These are phyloP conservation scores for Salticus scenicus DNA, from an alignment of 2,888 invertebrate genomes.

Conservation along the genomic window DNA sequence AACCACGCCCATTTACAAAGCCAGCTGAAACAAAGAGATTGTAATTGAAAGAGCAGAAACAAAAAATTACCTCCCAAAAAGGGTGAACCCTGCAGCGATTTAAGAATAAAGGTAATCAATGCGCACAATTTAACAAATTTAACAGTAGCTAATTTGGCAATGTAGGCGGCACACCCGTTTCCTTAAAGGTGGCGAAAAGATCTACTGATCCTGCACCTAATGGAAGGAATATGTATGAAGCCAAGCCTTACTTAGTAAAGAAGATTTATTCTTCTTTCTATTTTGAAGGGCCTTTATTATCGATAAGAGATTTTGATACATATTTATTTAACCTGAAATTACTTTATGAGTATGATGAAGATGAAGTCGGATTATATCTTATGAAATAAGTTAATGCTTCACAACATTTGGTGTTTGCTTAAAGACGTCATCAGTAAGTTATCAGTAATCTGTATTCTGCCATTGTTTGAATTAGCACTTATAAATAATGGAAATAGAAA, in stretches of 20 bases:
- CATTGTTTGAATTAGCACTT: no score
- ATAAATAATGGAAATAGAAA: no score
- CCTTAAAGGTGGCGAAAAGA: conserved; percentile 15
- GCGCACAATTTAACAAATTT: conserved; percentile 40
- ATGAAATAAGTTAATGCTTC: no score
- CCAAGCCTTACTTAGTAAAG: conserved; percentile 18
- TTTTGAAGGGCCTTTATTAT: conserved; percentile 14
- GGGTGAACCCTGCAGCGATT: conserved; percentile 28
- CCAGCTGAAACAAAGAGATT: neutral
- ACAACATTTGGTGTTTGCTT: no score
- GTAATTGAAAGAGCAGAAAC: conserved; percentile 1
- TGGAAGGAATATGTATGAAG: conserved; percentile 57
- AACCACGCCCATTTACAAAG: conserved; percentile 11
- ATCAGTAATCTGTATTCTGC: no score
- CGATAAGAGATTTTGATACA: conserved; percentile 43
- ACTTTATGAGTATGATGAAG: neutral
- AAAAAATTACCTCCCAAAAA: conserved; percentile 22
- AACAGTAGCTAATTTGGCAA: conserved; percentile 40
- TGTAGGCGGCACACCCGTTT: conserved; percentile 42
- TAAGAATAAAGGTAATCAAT: conserved; percentile 46
- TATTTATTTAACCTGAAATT: conserved; percentile 35
- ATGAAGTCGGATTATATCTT: neutral
- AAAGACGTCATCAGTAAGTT: no score
- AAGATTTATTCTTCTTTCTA: neutral
- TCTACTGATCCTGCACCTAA: conserved; percentile 28